Percentiles rank a stretch among this genome's conserved stretches.
Evolutionary conservation across 2,888 invertebrate genomes (phyloP).

Genomic region (Tryphoninae sp.): DNA sequence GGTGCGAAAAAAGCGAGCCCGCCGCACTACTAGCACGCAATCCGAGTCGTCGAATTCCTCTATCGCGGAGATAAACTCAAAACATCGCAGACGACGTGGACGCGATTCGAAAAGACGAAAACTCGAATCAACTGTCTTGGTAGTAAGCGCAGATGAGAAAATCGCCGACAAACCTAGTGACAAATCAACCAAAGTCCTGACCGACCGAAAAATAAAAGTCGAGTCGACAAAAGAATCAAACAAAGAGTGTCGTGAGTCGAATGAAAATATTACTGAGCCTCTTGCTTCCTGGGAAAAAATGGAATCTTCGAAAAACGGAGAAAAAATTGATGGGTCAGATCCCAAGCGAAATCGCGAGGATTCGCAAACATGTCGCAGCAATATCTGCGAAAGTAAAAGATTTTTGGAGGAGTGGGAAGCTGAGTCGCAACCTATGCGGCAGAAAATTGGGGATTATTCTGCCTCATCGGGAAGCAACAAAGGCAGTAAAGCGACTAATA

Average conservation of each 20-base stretch:
- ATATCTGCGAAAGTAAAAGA: constrained; percentile 59
- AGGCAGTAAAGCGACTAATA: background rate
- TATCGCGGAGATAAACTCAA: constrained; percentile 61
- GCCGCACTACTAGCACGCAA: constrained; percentile 69
- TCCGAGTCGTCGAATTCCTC: constrained; percentile 73
- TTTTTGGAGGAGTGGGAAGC: constrained; percentile 71
- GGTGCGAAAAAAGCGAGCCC: constrained; percentile 72
- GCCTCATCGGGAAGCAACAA: constrained; percentile 19
- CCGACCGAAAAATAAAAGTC: constrained; percentile 32
- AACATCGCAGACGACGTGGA: constrained; percentile 49
- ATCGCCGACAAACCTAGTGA: constrained; percentile 9
- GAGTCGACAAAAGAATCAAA: constrained; percentile 4
- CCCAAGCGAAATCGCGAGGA: constrained; percentile 33
- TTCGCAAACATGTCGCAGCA: constrained; percentile 14
- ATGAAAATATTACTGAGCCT: constrained; percentile 17
- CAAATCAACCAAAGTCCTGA: background rate
- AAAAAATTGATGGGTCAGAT: constrained; percentile 30
- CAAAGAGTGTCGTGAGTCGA: constrained; percentile 15
- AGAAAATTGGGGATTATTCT: background rate
- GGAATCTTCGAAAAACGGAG: background rate
- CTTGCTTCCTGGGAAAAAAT: background rate
- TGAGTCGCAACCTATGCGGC: constrained; percentile 57
- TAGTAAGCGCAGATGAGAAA: background rate
- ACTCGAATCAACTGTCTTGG: constrained; percentile 40
- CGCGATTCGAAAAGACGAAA: constrained; percentile 41